Evolutionary conservation across 2,797 vertebrate species (phyloP).

Genomic region (Podargus strigoides): DNA sequence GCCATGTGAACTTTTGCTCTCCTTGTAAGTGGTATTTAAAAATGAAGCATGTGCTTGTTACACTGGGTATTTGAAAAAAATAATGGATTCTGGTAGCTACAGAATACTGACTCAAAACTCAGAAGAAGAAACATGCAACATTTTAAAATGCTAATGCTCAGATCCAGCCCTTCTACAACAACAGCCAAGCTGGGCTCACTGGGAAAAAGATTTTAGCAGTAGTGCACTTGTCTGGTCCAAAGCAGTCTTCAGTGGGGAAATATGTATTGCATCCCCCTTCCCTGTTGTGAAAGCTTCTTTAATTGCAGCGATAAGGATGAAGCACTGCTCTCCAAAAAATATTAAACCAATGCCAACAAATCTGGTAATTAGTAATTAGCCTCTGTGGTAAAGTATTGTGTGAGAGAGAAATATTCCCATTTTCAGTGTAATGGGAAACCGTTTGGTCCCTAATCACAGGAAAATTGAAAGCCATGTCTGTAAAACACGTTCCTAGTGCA

Average conservation of each 20-base stretch:
- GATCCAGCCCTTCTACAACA: neutral
- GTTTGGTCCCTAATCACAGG: neutral
- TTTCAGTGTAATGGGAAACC: slow-evolving; percentile 13
- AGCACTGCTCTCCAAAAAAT: slow-evolving; percentile 44
- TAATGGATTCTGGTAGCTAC: neutral
- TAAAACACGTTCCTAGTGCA: neutral
- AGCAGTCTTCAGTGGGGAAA: neutral
- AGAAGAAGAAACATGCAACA: neutral
- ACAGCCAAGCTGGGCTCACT: neutral
- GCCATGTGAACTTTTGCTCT: slow-evolving; percentile 52
- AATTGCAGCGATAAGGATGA: slow-evolving; percentile 6
- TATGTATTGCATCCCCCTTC: neutral
- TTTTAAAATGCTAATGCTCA: neutral
- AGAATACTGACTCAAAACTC: neutral
- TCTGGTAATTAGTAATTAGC: slow-evolving; percentile 33
- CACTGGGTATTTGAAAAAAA: neutral
- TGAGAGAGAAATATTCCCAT: slow-evolving; percentile 29
- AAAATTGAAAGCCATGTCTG: slow-evolving; percentile 35
- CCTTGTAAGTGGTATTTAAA: slow-evolving; percentile 38
- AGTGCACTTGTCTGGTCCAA: slow-evolving; percentile 22
- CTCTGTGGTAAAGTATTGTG: neutral
- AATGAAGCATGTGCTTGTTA: slow-evolving; percentile 16
- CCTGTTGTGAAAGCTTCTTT: slow-evolving; percentile 27
- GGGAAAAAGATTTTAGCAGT: neutral
- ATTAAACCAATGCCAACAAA: neutral